Conservation (phyloP, 2,113 vertebrate genomes). For the Urocynchramus pylzowi region DNA sequence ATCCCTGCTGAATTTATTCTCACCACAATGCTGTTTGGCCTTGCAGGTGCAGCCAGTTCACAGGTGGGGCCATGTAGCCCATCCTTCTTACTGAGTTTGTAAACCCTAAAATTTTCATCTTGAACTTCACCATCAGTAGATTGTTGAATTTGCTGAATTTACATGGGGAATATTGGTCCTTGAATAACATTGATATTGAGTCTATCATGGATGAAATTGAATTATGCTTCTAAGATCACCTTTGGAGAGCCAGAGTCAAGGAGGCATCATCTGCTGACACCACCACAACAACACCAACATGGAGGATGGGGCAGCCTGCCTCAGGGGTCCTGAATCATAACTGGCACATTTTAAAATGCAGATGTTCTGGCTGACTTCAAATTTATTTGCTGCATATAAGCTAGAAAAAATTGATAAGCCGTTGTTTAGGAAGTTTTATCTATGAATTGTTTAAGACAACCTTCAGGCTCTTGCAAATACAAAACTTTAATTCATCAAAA, state of each 20-base stretch:
- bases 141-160: not conserved
- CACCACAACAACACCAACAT: not conserved
- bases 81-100: not conserved
- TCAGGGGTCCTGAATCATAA: not conserved
- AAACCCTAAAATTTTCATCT: not conserved
- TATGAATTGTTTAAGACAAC: not conserved
- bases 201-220: not conserved
- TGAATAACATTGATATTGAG: not conserved
- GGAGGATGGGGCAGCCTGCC: not conserved
- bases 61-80: too few species aligned
- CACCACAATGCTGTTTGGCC: not conserved
- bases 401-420: not conserved
- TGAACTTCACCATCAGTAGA: not conserved
- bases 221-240: not conserved
- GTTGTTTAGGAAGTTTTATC: not conserved
- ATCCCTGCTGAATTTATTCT: not conserved
- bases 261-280: not conserved
- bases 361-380: not conserved
- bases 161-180: not conserved
- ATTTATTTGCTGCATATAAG: not conserved
- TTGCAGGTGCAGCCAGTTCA: not conserved
- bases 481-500: not conserved
- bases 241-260: not conserved
- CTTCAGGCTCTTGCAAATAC: not conserved
- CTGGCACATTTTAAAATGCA: not conserved